phyloP scores from a whole-genome alignment of 1,140 invertebrate species.

The Orchesella cincta region DNA sequence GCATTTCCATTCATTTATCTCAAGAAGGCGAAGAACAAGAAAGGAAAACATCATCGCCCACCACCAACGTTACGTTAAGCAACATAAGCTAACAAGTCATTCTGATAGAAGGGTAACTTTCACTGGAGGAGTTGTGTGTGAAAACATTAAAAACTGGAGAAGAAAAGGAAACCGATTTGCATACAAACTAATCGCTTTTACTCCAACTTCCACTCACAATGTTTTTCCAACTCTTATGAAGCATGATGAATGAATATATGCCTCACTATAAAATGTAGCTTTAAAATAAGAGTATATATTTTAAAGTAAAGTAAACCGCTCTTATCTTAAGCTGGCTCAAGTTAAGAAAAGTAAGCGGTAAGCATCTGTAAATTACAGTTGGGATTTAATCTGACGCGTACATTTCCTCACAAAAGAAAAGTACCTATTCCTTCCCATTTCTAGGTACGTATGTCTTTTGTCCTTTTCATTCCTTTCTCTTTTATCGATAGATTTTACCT shows the following conservation, averaged over 20 bases:
- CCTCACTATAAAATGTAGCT: too few relatives aligned
- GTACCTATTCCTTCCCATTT: too few relatives aligned
- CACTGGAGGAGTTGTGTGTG: background rate
- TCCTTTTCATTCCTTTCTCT: background rate
- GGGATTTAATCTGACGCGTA: conserved; percentile 27
- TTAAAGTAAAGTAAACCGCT: conserved; percentile 14
- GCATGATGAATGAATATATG: background rate
- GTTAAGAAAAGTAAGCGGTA: conserved; percentile 25
- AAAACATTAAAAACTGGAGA: conserved; percentile 30
- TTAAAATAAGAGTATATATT: background rate
- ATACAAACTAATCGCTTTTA: conserved; percentile 41
- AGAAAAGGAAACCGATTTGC: conserved; percentile 31
- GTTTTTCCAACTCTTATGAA: conserved; percentile 17
- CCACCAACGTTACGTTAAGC: background rate
- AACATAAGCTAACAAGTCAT: conserved; percentile 13
- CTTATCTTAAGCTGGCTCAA: conserved; percentile 22
- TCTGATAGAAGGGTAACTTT: background rate
- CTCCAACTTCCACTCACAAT: background rate
- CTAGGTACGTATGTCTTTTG: background rate
- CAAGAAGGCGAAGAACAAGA: background rate
- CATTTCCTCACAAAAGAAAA: too few relatives aligned
- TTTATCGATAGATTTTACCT: too few relatives aligned
- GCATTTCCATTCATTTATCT: background rate
- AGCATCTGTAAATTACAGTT: conserved; percentile 30
- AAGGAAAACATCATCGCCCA: background rate